A percentile compares a stretch with the other conserved stretches of the same genome.
Evolutionary conservation across 1,140 invertebrate genomes (phyloP).

Genomic region (Drosophila oshimai): DNA sequence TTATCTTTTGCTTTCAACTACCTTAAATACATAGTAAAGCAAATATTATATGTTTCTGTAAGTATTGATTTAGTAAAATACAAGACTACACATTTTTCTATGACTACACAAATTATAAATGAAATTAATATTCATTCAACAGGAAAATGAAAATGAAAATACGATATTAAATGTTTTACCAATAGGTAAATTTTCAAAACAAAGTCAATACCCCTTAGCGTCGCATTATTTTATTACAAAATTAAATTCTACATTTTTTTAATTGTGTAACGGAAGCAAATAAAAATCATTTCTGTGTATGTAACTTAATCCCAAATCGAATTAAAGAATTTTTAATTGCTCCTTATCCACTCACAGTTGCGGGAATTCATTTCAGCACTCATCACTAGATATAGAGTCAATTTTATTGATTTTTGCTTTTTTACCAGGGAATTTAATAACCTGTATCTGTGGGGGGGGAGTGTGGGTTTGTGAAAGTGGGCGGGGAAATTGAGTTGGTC

Average conservation of each 20-base stretch:
- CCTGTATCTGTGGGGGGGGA: conserved; percentile 8
- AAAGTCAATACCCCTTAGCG: no score
- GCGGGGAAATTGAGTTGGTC: conserved; percentile 12
- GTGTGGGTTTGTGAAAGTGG: not conserved
- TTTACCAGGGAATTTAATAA: conserved; percentile 70
- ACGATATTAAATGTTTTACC: no score
- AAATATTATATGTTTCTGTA: no score
- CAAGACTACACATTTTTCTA: no score
- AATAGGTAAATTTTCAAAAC: no score
- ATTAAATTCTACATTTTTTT: not conserved
- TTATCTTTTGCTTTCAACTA: no score
- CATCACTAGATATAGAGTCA: conserved; percentile 43
- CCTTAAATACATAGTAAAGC: no score
- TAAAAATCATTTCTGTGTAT: not conserved
- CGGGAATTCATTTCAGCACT: not conserved
- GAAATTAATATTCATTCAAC: no score
- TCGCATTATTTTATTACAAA: no score
- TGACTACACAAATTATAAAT: no score
- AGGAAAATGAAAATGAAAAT: no score
- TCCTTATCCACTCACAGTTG: conserved; percentile 17
- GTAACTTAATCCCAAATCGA: conserved; percentile 29
- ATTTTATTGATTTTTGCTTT: conserved; percentile 74
- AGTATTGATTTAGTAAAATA: no score
- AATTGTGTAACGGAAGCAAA: not conserved
- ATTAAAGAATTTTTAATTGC: conserved; percentile 29